Percentiles rank a stretch among this genome's conserved stretches.
Conservation (phyloP, 2,113 vertebrate genomes). For the Hirundichthys speculiger region DNA sequence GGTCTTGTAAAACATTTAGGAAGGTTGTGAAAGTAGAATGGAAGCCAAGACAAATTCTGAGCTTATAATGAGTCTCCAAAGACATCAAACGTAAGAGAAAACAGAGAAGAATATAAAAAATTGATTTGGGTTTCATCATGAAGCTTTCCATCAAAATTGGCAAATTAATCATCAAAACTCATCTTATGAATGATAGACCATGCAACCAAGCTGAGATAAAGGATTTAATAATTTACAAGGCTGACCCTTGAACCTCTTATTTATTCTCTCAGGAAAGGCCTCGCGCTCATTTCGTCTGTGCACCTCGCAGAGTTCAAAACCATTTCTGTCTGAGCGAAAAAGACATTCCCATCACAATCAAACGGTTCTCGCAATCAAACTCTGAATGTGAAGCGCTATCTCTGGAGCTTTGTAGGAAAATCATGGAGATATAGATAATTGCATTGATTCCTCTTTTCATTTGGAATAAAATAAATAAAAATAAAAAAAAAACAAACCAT, state of each 20-base stretch:
- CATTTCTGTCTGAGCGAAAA: conserved; percentile 49
- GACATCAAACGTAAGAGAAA: conserved; percentile 53
- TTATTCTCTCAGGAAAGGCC: conserved; percentile 37
- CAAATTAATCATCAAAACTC: conserved; percentile 55
- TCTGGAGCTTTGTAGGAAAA: conserved; percentile 48
- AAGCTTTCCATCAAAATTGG: conserved; percentile 45
- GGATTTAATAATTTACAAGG: conserved; percentile 66
- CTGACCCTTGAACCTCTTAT: conserved; percentile 59
- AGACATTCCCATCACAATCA: conserved; percentile 38
- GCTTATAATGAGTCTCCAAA: conserved; percentile 61
- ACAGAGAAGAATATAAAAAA: conserved; percentile 51
- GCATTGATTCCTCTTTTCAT: conserved; percentile 55
- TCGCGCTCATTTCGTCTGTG: conserved; percentile 39
- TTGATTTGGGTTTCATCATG: conserved; percentile 40
- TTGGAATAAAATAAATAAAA: conserved; percentile 52
- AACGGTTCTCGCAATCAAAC: conserved; percentile 45
- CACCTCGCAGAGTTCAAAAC: conserved; percentile 46
- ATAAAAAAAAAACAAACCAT: conserved; percentile 20
- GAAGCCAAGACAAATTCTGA: conserved; percentile 46
- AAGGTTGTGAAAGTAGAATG: conserved; percentile 39
- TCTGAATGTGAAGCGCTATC: conserved; percentile 27
- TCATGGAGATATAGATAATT: conserved; percentile 59
- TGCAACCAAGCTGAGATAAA: conserved; percentile 34
- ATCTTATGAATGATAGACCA: conserved; percentile 37
- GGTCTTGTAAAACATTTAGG: conserved; percentile 64